phyloP scores from a whole-genome alignment of 2,797 vertebrate genomes.

The Ceryle rudis region DNA sequence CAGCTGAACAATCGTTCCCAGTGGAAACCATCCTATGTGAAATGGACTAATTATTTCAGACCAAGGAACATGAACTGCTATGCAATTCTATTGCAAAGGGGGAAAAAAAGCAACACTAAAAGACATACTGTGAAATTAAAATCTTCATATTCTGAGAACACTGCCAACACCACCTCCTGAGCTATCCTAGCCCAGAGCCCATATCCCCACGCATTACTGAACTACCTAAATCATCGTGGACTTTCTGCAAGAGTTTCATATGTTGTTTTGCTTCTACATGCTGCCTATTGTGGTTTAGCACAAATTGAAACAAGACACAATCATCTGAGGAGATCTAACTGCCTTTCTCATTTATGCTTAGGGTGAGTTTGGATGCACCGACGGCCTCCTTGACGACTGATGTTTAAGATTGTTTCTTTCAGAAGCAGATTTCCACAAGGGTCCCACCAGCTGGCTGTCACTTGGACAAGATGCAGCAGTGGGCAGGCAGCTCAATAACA shows the following conservation, averaged over 20 bases:
- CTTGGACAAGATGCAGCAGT: accelerated
- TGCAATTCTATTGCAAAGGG: accelerated
- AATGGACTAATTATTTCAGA: not conserved
- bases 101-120: not conserved
- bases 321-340: not conserved
- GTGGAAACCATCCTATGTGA: not conserved
- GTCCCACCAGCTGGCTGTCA: accelerated
- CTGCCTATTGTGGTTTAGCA: not conserved
- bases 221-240: not conserved
- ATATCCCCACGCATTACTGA: accelerated
- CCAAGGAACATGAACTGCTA: not conserved
- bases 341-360: not conserved
- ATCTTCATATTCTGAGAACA: not conserved
- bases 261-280: not conserved
- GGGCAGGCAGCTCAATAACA: not conserved
- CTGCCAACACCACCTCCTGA: not conserved
- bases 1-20: not conserved
- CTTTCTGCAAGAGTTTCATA: not conserved
- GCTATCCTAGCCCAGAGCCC: not conserved
- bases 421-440: not conserved
- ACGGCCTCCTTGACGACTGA: not conserved
- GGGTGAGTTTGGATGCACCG: accelerated
- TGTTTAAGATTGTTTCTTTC: not conserved
- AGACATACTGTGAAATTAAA: not conserved
- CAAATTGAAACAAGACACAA: not conserved